A percentile compares a stretch with the other conserved stretches of the same genome.
Conservation (phyloP, 2,797 vertebrate genomes). For the Telmatherina bonti region DNA sequence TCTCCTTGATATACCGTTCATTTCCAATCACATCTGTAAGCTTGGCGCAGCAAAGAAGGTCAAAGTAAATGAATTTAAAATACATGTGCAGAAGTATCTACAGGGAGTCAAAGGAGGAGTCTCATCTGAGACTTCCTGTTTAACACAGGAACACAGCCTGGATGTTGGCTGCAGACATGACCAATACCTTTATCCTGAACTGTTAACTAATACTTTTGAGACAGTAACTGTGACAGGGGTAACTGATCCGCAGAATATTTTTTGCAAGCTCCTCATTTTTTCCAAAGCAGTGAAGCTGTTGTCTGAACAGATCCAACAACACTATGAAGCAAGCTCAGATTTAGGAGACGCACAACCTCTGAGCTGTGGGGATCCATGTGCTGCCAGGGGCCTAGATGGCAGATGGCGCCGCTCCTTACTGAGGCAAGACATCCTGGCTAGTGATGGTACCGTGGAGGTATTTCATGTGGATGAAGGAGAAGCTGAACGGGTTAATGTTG, state of each 20-base stretch:
- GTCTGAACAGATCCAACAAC: constrained; percentile 82
- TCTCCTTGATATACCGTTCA: constrained; percentile 84
- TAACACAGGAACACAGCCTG: constrained; percentile 29
- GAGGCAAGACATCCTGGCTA: constrained; percentile 57
- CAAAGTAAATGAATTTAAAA: constrained; percentile 71
- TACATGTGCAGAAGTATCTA: constrained; percentile 67
- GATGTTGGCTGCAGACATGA: constrained; percentile 23
- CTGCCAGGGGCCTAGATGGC: constrained; percentile 84
- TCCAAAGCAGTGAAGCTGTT: constrained; percentile 85
- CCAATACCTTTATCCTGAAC: constrained; percentile 87
- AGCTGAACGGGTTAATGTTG: constrained; percentile 81
- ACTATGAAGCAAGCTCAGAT: constrained; percentile 66
- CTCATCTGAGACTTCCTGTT: constrained; percentile 18
- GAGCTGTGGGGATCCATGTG: constrained; percentile 86
- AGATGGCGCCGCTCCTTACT: constrained; percentile 87
- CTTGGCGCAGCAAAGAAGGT: constrained; percentile 81
- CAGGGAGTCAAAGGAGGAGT: constrained; percentile 27
- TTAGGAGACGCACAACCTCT: constrained; percentile 57
- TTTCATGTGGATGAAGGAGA: constrained; percentile 90
- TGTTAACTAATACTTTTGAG: constrained; percentile 83
- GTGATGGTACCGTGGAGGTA: constrained; percentile 76
- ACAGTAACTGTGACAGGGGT: constrained; percentile 87
- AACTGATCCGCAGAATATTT: constrained; percentile 83
- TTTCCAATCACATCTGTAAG: constrained; percentile 82
- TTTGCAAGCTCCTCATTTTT: constrained; percentile 88